phyloP scores from a whole-genome alignment of 2,113 vertebrate genomes.

The Polyodon spathula region DNA sequence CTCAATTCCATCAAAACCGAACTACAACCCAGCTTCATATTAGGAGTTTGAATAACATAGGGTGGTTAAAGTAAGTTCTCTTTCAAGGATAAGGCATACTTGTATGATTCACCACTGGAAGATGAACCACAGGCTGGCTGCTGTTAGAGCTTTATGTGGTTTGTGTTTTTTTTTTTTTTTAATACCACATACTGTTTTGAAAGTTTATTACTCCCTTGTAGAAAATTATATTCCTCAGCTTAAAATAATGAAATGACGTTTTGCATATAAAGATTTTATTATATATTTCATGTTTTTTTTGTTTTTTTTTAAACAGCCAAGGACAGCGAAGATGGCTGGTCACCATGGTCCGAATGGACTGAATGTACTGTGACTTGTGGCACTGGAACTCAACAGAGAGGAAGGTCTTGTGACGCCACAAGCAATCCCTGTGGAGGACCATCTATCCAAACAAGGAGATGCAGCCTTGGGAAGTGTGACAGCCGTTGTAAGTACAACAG shows the following conservation, averaged over 20 bases:
- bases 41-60: conserved; percentile 29
- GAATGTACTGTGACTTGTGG: conserved; percentile 90
- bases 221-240: too few relatives aligned
- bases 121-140: conserved; percentile 18
- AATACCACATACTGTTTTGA: too few relatives aligned
- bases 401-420: conserved; percentile 88
- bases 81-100: conserved; percentile 32
- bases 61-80: conserved; percentile 24
- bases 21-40: conserved; percentile 13
- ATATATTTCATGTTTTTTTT: neutral
- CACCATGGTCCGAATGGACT: conserved; percentile 96
- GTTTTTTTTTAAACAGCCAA: conserved; percentile 42
- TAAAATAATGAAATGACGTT: too few relatives aligned
- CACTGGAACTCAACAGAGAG: conserved; percentile 90
- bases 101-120: conserved; percentile 20
- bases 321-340: conserved; percentile 85
- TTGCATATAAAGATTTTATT: neutral
- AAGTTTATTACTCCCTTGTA: too few relatives aligned
- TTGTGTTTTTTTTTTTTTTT: conserved; percentile 9
- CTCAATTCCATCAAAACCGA: neutral
- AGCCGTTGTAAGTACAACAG: conserved; percentile 69
- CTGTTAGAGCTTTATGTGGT: conserved; percentile 30
- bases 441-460: conserved; percentile 90
- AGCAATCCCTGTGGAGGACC: conserved; percentile 84
- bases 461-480: conserved; percentile 83